These are phyloP conservation scores for Byasa hedistus DNA, from an alignment of 2,888 invertebrate genomes.

Conservation along the genomic window DNA sequence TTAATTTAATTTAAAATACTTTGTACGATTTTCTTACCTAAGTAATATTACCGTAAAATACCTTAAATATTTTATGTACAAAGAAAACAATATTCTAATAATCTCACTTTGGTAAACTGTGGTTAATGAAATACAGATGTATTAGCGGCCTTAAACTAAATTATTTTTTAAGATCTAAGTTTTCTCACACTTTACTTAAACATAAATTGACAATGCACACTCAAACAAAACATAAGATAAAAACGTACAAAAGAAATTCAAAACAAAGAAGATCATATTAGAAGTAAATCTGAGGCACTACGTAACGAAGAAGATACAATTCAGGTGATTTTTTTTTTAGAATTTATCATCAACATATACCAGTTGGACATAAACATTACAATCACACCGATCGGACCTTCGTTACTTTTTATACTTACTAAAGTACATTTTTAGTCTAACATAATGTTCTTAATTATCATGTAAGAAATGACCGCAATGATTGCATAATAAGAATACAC, in stretches of 20 bases:
- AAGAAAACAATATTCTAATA: conserved; percentile 63
- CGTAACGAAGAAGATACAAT: too few relatives aligned
- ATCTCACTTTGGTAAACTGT: conserved; percentile 82
- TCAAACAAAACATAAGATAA: conserved; percentile 7
- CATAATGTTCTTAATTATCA: too few relatives aligned
- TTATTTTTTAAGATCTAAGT: conserved; percentile 9
- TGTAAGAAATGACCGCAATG: too few relatives aligned
- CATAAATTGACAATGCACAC: conserved; percentile 2
- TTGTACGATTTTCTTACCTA: conserved; percentile 60
- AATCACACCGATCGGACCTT: too few relatives aligned
- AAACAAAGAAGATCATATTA: conserved; percentile 14
- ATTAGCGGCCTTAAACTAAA: conserved; percentile 30
- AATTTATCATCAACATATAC: too few relatives aligned
- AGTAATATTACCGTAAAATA: conserved; percentile 30
- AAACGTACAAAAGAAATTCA: conserved; percentile 22
- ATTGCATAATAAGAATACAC: too few relatives aligned
- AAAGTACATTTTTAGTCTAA: too few relatives aligned
- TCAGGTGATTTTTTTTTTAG: too few relatives aligned
- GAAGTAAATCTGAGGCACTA: too few relatives aligned
- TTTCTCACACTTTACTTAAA: background rate
- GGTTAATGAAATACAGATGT: conserved; percentile 62
- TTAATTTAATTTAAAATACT: conserved; percentile 61
- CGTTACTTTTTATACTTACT: too few relatives aligned
- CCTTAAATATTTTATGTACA: conserved; percentile 55
- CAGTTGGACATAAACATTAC: too few relatives aligned